Conservation (phyloP, 2,888 invertebrate genomes). For the Trachelus iudaicus region DNA sequence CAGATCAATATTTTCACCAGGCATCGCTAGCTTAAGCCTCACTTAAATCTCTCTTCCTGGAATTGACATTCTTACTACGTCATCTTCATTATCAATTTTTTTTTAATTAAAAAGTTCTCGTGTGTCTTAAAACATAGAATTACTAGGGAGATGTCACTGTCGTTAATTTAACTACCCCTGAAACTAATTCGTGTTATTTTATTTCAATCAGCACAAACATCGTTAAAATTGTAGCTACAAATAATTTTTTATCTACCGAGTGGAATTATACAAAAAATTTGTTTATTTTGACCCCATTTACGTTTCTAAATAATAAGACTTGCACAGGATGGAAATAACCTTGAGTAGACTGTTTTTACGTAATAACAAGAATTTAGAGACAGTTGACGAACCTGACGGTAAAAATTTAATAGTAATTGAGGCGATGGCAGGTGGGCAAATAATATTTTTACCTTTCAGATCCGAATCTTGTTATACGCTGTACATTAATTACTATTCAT, state of each 20-base stretch:
- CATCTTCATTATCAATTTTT: background rate
- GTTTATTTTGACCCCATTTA: background rate
- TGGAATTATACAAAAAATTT: too few species aligned
- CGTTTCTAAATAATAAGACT: background rate
- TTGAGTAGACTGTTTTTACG: background rate
- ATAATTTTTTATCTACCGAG: background rate
- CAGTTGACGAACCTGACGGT: background rate
- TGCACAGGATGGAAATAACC: background rate
- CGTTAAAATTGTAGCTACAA: background rate
- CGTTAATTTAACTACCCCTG: background rate
- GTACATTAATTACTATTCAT: background rate
- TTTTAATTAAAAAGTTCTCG: background rate
- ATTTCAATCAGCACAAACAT: background rate
- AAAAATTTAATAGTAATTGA: background rate
- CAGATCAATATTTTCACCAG: background rate
- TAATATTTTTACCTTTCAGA: background rate
- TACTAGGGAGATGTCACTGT: background rate
- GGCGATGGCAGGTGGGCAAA: background rate
- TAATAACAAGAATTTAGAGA: background rate
- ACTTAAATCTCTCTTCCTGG: background rate
- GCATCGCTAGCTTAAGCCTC: background rate
- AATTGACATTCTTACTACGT: background rate
- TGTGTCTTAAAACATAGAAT: background rate
- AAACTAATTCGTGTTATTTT: background rate
- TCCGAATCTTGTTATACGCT: background rate